A percentile compares a stretch with the other conserved stretches of the same genome.
Evolutionary conservation across 1,140 invertebrate genomes (phyloP).

Genomic region (Lamellibrachia luymesi): DNA sequence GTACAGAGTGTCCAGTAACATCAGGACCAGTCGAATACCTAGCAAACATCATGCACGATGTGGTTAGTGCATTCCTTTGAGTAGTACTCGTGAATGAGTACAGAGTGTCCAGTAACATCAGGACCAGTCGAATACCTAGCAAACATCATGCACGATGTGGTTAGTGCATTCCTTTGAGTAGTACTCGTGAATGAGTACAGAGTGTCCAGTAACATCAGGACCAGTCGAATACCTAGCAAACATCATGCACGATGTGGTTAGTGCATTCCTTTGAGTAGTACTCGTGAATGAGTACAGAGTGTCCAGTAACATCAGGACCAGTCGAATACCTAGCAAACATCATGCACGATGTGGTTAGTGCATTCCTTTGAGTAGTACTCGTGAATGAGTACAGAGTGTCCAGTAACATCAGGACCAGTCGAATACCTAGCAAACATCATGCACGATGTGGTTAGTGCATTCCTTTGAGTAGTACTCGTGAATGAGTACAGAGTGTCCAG

Average conservation of each 20-base stretch:
- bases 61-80: conserved; percentile 73
- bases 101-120: conserved; percentile 94
- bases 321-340: conserved; percentile 67
- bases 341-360: conserved; percentile 38
- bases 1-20: conserved; percentile 92
- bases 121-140: conserved; percentile 77
- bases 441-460: conserved; percentile 60
- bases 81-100: conserved; percentile 95
- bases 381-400: conserved; percentile 94
- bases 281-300: conserved; percentile 95
- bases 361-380: conserved; percentile 92
- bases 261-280: conserved; percentile 87
- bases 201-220: conserved; percentile 92
- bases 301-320: conserved; percentile 91
- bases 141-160: neutral
- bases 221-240: conserved; percentile 73
- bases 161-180: conserved; percentile 79
- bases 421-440: conserved; percentile 60
- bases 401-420: conserved; percentile 92
- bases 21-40: conserved; percentile 84
- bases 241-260: neutral
- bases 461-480: conserved; percentile 93
- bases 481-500: conserved; percentile 93
- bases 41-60: neutral
- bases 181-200: conserved; percentile 95